A percentile compares a stretch with the other conserved stretches of the same genome.
Conservation (phyloP, 2,113 vertebrate species). For the Ailurus styani region DNA sequence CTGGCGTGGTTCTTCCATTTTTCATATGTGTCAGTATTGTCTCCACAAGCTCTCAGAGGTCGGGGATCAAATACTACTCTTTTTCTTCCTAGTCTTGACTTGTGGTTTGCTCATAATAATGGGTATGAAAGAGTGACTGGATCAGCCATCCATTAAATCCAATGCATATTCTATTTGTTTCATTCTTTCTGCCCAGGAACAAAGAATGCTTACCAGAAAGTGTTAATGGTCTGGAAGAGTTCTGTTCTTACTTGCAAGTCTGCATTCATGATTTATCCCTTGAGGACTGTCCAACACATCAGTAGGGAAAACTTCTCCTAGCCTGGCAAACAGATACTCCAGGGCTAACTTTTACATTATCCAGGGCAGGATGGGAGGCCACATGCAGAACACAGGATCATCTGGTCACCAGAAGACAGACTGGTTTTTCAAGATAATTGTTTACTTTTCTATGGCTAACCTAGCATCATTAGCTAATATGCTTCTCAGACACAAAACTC, state of each 20-base stretch:
- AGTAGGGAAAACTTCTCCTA: background rate
- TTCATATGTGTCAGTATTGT: background rate
- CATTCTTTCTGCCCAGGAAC: background rate
- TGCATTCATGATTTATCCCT: background rate
- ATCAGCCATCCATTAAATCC: conserved; percentile 8
- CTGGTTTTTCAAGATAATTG: background rate
- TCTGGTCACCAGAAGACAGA: background rate
- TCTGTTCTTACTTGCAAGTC: conserved; percentile 7
- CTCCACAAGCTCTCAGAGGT: background rate
- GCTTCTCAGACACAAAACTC: background rate
- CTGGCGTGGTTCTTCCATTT: background rate
- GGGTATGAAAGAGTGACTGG: background rate
- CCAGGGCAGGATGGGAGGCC: background rate
- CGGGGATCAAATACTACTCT: background rate
- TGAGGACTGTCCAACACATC: background rate
- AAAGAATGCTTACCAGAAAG: background rate
- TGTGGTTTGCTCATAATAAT: background rate
- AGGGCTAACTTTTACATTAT: background rate
- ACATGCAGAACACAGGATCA: background rate
- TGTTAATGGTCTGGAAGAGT: conserved; percentile 25
- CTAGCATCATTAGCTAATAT: background rate
- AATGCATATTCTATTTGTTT: background rate
- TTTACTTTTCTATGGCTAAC: background rate
- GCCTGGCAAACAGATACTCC: background rate
- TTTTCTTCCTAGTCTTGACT: background rate